phyloP scores from a whole-genome alignment of 2,888 invertebrate species.

The Drosophila lacicola region DNA sequence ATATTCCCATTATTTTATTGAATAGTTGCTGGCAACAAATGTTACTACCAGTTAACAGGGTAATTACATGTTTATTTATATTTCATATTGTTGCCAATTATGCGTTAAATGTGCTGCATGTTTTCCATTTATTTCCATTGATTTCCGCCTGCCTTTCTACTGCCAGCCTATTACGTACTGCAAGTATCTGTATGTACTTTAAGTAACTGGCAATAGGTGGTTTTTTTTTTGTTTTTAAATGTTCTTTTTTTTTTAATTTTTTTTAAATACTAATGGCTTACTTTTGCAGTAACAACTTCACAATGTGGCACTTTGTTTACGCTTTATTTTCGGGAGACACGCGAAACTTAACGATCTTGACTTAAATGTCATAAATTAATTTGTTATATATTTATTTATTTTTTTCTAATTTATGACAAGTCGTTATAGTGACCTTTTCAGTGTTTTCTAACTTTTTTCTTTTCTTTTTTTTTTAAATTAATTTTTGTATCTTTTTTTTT shows the following conservation, averaged over 20 bases:
- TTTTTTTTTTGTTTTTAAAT: constrained; percentile 10
- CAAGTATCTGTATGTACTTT: neutral
- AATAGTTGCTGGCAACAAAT: neutral
- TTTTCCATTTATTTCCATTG: constrained; percentile 48
- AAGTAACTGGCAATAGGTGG: constrained; percentile 16
- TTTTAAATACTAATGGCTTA: constrained; percentile 31
- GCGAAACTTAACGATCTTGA: constrained; percentile 2
- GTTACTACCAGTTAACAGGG: constrained; percentile 1
- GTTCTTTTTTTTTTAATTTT: constrained; percentile 2
- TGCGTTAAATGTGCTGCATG: constrained; percentile 33
- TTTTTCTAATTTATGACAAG: neutral
- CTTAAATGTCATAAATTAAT: constrained; percentile 7
- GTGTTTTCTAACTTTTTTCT: neutral
- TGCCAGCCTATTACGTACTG: constrained; percentile 9
- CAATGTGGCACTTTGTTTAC: constrained; percentile 17
- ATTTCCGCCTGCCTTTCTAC: constrained; percentile 63
- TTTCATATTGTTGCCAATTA: constrained; percentile 14
- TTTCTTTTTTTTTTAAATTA: neutral
- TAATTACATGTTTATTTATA: constrained; percentile 18
- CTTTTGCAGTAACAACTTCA: constrained; percentile 31
- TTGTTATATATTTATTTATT: neutral
- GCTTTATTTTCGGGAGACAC: constrained; percentile 16
- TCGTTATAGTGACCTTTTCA: neutral
- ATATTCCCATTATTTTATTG: constrained; percentile 14
- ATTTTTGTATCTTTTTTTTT: constrained; percentile 10